These are phyloP conservation scores for Timema podura DNA, from an alignment of 2,888 invertebrate genomes.

Conservation along the genomic window DNA sequence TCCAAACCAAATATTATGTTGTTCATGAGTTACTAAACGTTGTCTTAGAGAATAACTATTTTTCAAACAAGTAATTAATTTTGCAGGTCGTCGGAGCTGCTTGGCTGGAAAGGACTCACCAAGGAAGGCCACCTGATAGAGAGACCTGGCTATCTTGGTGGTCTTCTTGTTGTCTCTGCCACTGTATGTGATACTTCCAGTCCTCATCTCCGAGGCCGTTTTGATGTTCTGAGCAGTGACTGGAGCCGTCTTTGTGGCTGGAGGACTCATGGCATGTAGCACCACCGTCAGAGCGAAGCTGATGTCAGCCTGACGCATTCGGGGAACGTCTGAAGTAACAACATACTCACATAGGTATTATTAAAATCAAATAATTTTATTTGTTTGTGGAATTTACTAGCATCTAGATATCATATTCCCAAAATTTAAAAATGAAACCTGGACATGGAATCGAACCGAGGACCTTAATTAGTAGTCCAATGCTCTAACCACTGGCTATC, in stretches of 20 bases:
- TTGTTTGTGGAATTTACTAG: background rate
- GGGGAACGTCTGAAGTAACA: conserved; percentile 67
- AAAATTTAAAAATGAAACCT: no score
- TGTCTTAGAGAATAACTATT: no score
- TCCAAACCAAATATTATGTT: no score
- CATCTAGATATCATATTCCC: no score
- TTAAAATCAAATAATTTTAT: background rate
- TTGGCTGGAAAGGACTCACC: conserved; percentile 48
- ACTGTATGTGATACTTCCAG: conserved; percentile 76
- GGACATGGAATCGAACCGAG: no score
- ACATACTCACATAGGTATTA: background rate
- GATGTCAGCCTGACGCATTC: conserved; percentile 84
- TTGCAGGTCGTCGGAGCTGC: no score
- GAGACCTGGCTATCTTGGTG: conserved; percentile 69
- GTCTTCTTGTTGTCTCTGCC: conserved; percentile 71
- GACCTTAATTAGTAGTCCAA: no score
- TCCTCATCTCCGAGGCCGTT: conserved; percentile 65
- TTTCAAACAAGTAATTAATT: no score
- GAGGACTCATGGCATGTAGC: conserved; percentile 79
- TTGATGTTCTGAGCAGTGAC: conserved; percentile 66
- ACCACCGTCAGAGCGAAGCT: conserved; percentile 86
- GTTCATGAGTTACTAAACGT: no score
- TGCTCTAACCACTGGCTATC: no score
- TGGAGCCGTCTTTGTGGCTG: conserved; percentile 66
- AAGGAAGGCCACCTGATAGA: conserved; percentile 78